These are phyloP conservation scores for Cylloceria caligata DNA, from an alignment of 2,888 invertebrate genomes.

Conservation along the genomic window DNA sequence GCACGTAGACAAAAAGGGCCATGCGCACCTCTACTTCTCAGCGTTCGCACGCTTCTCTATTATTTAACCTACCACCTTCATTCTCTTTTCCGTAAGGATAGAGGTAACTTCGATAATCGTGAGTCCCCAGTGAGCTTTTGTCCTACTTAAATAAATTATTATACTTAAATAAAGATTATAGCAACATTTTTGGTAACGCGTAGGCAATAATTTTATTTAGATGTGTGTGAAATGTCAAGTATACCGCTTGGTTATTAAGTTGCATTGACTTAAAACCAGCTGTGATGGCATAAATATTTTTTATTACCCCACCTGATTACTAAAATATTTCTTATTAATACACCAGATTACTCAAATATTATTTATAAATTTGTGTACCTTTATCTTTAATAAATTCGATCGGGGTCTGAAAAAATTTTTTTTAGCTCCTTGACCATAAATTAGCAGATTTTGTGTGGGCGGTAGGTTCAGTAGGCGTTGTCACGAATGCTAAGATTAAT, in stretches of 20 bases:
- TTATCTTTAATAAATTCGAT: not conserved
- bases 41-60: not conserved
- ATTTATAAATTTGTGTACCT: not conserved
- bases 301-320: too few species aligned
- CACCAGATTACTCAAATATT: not conserved
- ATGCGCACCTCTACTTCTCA: not conserved
- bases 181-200: not conserved
- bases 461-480: not conserved
- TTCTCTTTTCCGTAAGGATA: too few species aligned
- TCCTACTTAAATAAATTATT: too few species aligned
- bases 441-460: not conserved
- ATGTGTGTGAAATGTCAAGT: not conserved
- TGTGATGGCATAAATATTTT: too few species aligned
- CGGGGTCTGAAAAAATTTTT: not conserved
- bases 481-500: not conserved
- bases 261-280: not conserved
- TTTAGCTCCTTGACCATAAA: not conserved
- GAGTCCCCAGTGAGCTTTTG: too few species aligned
- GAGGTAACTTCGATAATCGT: too few species aligned
- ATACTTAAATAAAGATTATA: not conserved
- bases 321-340: not conserved
- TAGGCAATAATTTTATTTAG: not conserved
- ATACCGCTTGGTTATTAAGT: not conserved
- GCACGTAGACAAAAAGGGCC: conserved; percentile 19
- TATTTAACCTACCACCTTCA: not conserved